Evolutionary conservation across 1,140 invertebrate species (phyloP).

Genomic region (Diabrotica undecimpunctata): DNA sequence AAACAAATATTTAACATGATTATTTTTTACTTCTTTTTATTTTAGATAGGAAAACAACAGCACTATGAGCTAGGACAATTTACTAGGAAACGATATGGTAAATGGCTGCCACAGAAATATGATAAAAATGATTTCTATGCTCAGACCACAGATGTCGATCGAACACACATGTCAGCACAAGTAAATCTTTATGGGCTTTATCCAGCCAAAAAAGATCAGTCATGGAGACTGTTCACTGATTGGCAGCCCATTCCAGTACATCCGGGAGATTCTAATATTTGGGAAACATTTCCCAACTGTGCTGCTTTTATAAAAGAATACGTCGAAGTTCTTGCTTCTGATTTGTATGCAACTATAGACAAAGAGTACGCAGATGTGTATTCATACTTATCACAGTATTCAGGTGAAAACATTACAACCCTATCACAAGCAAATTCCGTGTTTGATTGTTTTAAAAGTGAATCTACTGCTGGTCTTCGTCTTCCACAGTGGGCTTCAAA

Average conservation of each 20-base stretch:
- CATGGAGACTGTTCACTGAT: conserved; percentile 50
- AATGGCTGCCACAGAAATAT: conserved; percentile 57
- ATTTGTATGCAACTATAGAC: background rate
- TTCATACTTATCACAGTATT: background rate
- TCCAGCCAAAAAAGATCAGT: conserved; percentile 48
- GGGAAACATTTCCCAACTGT: background rate
- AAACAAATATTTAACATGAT: too few relatives aligned
- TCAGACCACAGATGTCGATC: conserved; percentile 44
- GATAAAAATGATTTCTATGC: conserved; percentile 44
- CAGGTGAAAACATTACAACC: background rate
- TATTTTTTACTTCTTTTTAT: too few relatives aligned
- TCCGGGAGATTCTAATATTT: background rate
- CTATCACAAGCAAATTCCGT: background rate
- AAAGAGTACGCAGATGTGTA: background rate
- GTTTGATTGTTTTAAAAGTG: background rate
- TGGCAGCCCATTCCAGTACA: conserved; percentile 55
- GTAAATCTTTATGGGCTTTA: conserved; percentile 53
- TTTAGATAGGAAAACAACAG: conserved; percentile 58
- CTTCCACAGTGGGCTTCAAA: background rate
- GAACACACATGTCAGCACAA: conserved; percentile 56
- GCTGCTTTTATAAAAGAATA: background rate
- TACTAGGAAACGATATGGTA: conserved; percentile 56
- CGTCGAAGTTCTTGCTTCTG: background rate
- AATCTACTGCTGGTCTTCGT: background rate
- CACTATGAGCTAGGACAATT: conserved; percentile 60